These are phyloP conservation scores for Scaptomyza reducta DNA, from an alignment of 2,888 invertebrate genomes.

Conservation along the genomic window DNA sequence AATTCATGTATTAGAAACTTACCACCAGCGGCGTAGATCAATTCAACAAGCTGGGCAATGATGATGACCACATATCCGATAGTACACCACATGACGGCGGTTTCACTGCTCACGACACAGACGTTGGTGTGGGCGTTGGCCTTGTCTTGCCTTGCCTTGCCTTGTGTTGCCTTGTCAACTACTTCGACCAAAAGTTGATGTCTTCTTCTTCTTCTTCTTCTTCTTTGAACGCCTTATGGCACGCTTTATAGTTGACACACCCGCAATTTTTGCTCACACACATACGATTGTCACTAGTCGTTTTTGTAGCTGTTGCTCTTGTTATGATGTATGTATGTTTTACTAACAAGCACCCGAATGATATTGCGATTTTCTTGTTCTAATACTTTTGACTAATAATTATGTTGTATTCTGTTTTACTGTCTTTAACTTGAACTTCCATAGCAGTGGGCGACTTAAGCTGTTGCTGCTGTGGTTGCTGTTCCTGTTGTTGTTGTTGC, in stretches of 20 bases:
- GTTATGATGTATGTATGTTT: conserved; percentile 3
- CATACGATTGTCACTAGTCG: conserved; percentile 49
- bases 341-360: conserved; percentile 31
- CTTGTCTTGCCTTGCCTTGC: background rate
- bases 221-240: conserved; percentile 17
- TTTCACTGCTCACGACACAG: conserved; percentile 29
- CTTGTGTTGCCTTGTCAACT: background rate
- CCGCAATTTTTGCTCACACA: conserved; percentile 43
- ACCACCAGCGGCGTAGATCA: conserved; percentile 84
- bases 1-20: conserved; percentile 31
- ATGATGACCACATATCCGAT: conserved; percentile 82
- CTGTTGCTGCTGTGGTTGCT: conserved; percentile 1
- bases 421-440: conserved; percentile 36
- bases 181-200: too few species aligned
- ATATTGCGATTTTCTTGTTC: conserved; percentile 2
- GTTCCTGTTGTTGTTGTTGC: conserved; percentile 15
- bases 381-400: conserved; percentile 6
- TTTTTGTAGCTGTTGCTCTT: too few species aligned
- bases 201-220: conserved; percentile 3
- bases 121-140: conserved; percentile 23
- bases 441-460: conserved; percentile 15
- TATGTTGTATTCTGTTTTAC: conserved; percentile 5
- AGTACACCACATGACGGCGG: conserved; percentile 84
- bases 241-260: conserved; percentile 11
- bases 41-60: conserved; percentile 83